phyloP scores from a whole-genome alignment of 1,140 invertebrate species.

The Neodiprion lecontei region DNA sequence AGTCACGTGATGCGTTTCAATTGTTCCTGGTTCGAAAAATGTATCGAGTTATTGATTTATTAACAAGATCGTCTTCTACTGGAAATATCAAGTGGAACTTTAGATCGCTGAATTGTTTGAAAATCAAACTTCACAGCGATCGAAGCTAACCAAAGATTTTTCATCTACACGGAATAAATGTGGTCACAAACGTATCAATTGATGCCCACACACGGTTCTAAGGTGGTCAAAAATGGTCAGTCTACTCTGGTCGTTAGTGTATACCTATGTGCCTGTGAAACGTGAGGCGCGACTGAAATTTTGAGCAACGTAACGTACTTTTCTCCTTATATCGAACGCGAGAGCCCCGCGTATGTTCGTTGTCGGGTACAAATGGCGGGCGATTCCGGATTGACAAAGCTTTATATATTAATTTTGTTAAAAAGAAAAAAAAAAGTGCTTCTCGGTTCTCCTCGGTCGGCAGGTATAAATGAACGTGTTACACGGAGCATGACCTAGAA shows the following conservation, averaged over 20 bases:
- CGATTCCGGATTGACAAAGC: slow-evolving; percentile 5
- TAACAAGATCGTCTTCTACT: background rate
- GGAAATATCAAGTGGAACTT: no score
- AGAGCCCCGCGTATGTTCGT: background rate
- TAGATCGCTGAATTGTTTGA: no score
- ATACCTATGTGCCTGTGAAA: no score
- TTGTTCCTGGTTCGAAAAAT: no score
- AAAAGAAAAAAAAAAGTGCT: background rate
- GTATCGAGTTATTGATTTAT: background rate
- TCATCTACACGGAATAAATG: no score
- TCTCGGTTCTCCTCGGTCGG: background rate
- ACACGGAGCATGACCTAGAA: background rate
- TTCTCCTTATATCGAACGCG: background rate
- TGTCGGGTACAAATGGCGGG: background rate
- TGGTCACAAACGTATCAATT: no score
- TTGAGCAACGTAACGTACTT: background rate
- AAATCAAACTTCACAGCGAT: no score
- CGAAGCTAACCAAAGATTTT: no score
- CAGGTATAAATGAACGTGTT: background rate
- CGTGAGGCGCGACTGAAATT: background rate
- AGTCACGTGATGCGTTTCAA: no score
- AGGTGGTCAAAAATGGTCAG: no score
- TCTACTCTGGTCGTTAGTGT: no score
- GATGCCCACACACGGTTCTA: no score
- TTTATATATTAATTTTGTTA: background rate